Conservation (phyloP, 1,140 invertebrate genomes). For the Drosophila sucinea region DNA sequence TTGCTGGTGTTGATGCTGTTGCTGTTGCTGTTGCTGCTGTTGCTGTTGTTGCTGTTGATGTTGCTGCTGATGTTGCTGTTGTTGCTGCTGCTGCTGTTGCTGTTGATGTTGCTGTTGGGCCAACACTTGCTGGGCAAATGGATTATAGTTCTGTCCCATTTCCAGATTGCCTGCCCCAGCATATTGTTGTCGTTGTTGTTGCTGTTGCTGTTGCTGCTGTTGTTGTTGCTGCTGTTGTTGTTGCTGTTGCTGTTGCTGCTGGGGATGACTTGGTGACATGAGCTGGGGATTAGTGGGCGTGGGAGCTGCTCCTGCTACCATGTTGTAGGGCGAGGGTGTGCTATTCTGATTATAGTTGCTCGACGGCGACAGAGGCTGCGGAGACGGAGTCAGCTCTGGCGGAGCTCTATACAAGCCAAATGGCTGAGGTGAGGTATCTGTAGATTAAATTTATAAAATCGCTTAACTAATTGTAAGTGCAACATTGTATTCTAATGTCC, state of each 20-base stretch:
- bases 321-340: conserved; percentile 75
- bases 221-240: conserved; percentile 47
- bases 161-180: conserved; percentile 38
- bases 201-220: conserved; percentile 51
- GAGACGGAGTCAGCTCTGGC: conserved; percentile 76
- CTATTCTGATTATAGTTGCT: conserved; percentile 78
- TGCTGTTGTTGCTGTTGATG: conserved; percentile 59
- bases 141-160: conserved; percentile 56
- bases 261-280: conserved; percentile 57
- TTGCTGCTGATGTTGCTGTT: conserved; percentile 53
- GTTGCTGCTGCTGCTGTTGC: conserved; percentile 52
- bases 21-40: conserved; percentile 58
- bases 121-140: conserved; percentile 60
- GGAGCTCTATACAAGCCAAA: conserved; percentile 71
- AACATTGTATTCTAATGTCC: background rate
- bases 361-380: conserved; percentile 75
- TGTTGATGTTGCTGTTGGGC: conserved; percentile 60
- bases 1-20: conserved; percentile 51
- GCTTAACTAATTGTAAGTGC: background rate
- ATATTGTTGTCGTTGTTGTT: conserved; percentile 67
- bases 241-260: conserved; percentile 57
- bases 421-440: conserved; percentile 78
- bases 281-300: conserved; percentile 57
- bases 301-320: conserved; percentile 42
- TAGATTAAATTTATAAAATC: background rate